Base-by-base conservation (phyloP, 2,113 vertebrate species). In the Amia ocellicauda region DNA sequence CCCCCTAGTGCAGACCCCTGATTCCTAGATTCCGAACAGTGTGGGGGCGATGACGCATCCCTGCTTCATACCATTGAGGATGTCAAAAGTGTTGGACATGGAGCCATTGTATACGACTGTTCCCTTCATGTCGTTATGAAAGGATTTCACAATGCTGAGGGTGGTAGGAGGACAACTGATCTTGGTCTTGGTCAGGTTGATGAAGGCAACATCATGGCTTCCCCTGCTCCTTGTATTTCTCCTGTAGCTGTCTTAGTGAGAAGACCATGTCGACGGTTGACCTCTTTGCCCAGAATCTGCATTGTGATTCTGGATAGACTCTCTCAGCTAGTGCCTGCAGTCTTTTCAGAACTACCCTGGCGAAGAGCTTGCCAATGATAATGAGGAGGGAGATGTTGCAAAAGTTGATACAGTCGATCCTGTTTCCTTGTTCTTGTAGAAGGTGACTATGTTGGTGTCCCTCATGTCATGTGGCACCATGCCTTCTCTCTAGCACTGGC, bases 391-490 rank as follows among this genome's bases (percentile, higher is more conserved):
- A 50, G 26, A 66, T 66, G 43, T 13, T 24, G 1, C 55, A 8
- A 54, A 58, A 47, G 31, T 56, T 64, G 29, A 55, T 24, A 26
- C 41, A 58, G 24, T 49, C 53, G 9, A 13, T 64, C 40, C 41
- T 50, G 42, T 49, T 52, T 19, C 31, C 23, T 63, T 63, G 62
- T 55, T 64, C n/a, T 56, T 64, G 62, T 56, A 57, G 16, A 56
- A 24, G 4, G 52, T 41, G 40, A 56, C n/a, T 27, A 36, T 36
- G 5, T 36, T 36, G 5, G 31, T 11, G 11, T 36, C 31, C 41
- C 4, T 50, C 47, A 13, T 7, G 47, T 50, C 3, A 7, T 50
- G 20, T 13, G 20, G 3, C 7, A 50, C 20, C 5, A 7, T 50
- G 8, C 47, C 47, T 50, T 50, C 47, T 50, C 20, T 50, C 47